Percentiles rank a stretch among this genome's conserved stretches.
Evolutionary conservation across 2,113 vertebrate species (phyloP).

Genomic region (Lampris incognitus): DNA sequence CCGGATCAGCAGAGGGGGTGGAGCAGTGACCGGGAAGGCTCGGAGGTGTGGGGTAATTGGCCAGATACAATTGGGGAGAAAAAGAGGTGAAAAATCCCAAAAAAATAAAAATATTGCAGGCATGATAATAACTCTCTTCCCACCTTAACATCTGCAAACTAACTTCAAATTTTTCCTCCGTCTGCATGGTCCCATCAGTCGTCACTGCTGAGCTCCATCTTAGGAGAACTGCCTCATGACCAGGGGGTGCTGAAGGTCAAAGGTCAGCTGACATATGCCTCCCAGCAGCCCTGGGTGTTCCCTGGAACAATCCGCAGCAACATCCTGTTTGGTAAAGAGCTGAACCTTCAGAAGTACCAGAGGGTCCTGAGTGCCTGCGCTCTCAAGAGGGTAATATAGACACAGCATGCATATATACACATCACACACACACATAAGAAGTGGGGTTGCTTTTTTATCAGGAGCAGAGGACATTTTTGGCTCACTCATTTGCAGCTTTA

Average conservation of each 20-base stretch:
- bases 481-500: too few species aligned
- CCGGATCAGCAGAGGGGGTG: too few species aligned
- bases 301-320: conserved; percentile 96
- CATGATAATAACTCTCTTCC: too few species aligned
- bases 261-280: conserved; percentile 91
- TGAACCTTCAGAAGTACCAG: conserved; percentile 90
- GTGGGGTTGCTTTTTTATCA: too few species aligned
- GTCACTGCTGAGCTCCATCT: conserved; percentile 89
- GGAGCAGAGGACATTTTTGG: too few species aligned
- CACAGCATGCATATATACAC: too few species aligned
- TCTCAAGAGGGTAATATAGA: conserved; percentile 87
- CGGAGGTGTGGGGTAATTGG: too few species aligned
- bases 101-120: too few species aligned
- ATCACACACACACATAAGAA: background rate
- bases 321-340: conserved; percentile 94
- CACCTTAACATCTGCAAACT: background rate
- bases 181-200: conserved; percentile 80
- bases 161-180: background rate
- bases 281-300: conserved; percentile 97
- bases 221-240: conserved; percentile 88
- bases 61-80: too few species aligned
- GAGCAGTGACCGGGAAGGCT: too few species aligned
- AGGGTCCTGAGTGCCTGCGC: conserved; percentile 90
- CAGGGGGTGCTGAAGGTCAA: conserved; percentile 84
- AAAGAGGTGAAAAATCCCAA: too few species aligned